A percentile compares a stretch with the other conserved stretches of the same genome.
Evolutionary conservation across 2,797 vertebrate species (phyloP).

Genomic region (Dipus sagitta): DNA sequence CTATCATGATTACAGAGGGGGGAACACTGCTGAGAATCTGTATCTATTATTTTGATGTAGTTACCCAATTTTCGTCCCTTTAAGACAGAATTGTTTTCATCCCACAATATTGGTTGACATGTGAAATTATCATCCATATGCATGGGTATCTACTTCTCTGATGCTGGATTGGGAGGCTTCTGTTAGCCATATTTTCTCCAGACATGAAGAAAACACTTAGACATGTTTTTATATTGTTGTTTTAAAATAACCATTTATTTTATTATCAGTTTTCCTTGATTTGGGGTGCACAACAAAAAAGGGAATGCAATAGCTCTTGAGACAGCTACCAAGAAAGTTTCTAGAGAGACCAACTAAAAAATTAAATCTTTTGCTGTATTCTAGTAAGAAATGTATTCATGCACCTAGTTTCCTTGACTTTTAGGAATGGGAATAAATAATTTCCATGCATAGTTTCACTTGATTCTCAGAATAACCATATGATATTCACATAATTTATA

Average conservation of each 20-base stretch:
- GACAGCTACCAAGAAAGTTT: background rate
- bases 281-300: background rate
- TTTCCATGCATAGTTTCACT: background rate
- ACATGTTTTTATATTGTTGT: background rate
- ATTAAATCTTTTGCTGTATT: background rate
- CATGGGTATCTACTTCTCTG: background rate
- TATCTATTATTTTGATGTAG: background rate
- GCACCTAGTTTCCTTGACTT: slow-evolving; percentile 7
- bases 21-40: background rate
- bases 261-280: background rate
- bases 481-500: background rate
- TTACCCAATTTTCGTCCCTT: background rate
- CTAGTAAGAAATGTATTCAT: background rate
- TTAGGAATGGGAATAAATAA: background rate
- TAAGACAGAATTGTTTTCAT: background rate
- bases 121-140: background rate
- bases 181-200: background rate
- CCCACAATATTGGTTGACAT: background rate
- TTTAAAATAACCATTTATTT: background rate
- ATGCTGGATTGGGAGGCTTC: background rate
- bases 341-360: background rate
- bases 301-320: background rate
- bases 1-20: background rate
- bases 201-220: background rate
- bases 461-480: background rate